Base-by-base conservation (phyloP, 2,797 vertebrate species). In the Microctenopoma steveboyesi region DNA sequence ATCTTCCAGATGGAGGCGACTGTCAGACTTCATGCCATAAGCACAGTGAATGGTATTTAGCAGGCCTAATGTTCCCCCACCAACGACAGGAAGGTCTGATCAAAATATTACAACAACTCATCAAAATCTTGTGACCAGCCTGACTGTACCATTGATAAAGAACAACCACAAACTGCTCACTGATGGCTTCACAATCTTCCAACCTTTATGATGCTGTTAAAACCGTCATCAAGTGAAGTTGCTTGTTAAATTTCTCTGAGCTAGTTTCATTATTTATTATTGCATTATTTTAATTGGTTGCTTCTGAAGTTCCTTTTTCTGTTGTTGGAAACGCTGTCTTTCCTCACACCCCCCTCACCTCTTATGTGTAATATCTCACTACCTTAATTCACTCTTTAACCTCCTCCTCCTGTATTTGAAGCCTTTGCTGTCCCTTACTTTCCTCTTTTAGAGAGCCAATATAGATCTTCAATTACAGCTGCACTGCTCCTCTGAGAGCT, bases 1-100 rank as follows among this genome's bases (percentile, higher is more conserved):
- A 28, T 0, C 3, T 74, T 89, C 87, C 91, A 91, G 83, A 89
- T 91, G 88, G 64, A 46, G 3, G 35, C 10, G n/a, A 48, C 37
- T 63, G 72, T 86, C 55, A 72, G 42, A 39, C 53, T 47, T 71
- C 13, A 51, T 45, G 53, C 62, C 18, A 69, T 55, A 9, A 77
- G 58, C 12, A 60, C 13, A 18, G 18, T 18, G 18, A 18, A 18
- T 18, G 18, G 18, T 18, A 18, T 18, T 18, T 18, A 18, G 18
- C 18, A 18, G 18, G 18, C 18, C 18, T 18, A 18, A 18, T 18
- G 18, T 18, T 18, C 18, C 18, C 18, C 18, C 18, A 18, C 18
- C 18, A 30, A 30, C 5, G 28, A 30, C 28, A 5, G 28, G 28
- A 30, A 30, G 28, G 28, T 30, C 28, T 30, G 28, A 30, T 30